Evolutionary conservation across 1,140 invertebrate species (phyloP).

Genomic region (Druon quercuslanigerum): DNA sequence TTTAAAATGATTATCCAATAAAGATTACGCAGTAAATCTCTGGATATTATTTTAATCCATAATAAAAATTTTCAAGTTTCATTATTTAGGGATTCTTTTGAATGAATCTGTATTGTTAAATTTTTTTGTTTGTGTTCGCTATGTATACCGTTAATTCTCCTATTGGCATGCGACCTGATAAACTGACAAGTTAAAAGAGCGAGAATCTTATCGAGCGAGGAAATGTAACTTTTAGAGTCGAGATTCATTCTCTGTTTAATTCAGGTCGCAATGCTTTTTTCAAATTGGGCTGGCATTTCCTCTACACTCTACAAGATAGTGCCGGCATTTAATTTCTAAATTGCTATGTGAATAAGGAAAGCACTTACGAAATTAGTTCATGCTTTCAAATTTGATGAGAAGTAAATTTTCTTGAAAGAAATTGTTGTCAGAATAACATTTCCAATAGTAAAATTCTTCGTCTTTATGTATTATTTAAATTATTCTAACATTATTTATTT

Average conservation of each 20-base stretch:
- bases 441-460: too few relatives aligned
- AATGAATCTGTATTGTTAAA: background rate
- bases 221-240: constrained; percentile 15
- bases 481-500: too few relatives aligned
- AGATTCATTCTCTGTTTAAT: constrained; percentile 8
- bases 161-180: constrained; percentile 20
- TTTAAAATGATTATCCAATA: too few relatives aligned
- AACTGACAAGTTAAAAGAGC: background rate
- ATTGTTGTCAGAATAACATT: too few relatives aligned
- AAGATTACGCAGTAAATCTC: too few relatives aligned
- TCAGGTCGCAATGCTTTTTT: constrained; percentile 14
- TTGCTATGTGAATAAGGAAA: background rate
- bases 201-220: constrained; percentile 25
- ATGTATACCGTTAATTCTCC: background rate
- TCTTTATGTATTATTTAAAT: too few relatives aligned
- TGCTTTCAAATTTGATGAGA: background rate
- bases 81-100: background rate
- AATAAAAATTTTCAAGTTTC: background rate
- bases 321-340: background rate
- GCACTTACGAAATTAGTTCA: background rate
- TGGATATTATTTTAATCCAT: too few relatives aligned
- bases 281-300: constrained; percentile 9
- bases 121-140: constrained; percentile 2
- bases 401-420: background rate
- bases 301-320: constrained; percentile 1